Percentiles rank a stretch among this genome's conserved stretches.
Evolutionary conservation across 2,113 vertebrate genomes (phyloP).

Genomic region (Ciconia boyciana): DNA sequence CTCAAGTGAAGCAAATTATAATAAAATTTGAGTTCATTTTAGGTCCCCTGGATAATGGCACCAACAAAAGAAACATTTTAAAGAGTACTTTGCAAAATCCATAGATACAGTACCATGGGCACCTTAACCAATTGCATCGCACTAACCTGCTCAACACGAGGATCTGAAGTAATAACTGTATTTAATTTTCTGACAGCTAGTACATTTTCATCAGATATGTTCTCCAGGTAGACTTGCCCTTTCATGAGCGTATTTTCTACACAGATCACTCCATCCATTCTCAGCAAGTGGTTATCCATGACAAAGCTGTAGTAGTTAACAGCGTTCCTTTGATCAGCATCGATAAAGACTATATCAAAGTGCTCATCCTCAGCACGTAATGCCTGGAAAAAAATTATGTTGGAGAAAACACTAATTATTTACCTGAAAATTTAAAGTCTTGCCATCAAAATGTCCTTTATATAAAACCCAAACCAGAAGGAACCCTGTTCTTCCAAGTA

Average conservation of each 20-base stretch:
- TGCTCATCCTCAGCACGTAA: slow-evolving; percentile 72
- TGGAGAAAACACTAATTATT: slow-evolving; percentile 54
- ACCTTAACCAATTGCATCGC: slow-evolving; percentile 32
- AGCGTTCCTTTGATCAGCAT: slow-evolving; percentile 81
- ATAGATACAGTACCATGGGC: background rate
- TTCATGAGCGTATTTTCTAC: slow-evolving; percentile 81
- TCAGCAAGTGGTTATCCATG: slow-evolving; percentile 80
- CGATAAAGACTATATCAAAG: slow-evolving; percentile 85
- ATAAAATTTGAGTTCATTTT: slow-evolving; percentile 44
- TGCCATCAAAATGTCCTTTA: slow-evolving; percentile 7
- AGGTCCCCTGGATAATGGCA: slow-evolving; percentile 23
- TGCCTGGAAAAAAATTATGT: slow-evolving; percentile 64
- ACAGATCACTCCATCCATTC: slow-evolving; percentile 75
- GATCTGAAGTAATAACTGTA: slow-evolving; percentile 71
- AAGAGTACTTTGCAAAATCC: slow-evolving; percentile 24
- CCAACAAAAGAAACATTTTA: slow-evolving; percentile 43
- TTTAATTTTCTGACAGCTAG: slow-evolving; percentile 79
- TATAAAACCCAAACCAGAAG: background rate
- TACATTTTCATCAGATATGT: slow-evolving; percentile 72
- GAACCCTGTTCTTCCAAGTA: background rate
- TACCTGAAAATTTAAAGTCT: slow-evolving; percentile 8
- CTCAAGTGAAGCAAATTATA: slow-evolving; percentile 33
- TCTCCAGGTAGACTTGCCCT: slow-evolving; percentile 79
- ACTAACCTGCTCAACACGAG: slow-evolving; percentile 75
- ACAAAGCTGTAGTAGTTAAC: slow-evolving; percentile 83